Base-by-base conservation (phyloP, 2,888 invertebrate genomes). In the Taenaris catops region DNA sequence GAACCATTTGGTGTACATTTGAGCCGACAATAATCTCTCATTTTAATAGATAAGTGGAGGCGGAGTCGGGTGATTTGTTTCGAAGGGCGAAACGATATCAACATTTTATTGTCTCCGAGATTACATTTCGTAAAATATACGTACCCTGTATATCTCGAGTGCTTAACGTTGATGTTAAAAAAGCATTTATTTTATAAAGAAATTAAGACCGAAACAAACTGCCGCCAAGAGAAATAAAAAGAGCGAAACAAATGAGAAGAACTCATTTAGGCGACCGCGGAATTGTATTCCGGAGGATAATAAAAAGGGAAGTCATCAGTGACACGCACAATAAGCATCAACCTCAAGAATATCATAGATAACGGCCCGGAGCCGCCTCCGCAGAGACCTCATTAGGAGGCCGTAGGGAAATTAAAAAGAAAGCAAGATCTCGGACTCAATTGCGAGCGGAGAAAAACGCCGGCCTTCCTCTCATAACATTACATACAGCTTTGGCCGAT, bases 361-460 rank as follows among this genome's bases (percentile, higher is more conserved):
- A 86, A 86, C 80, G 71, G 75, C 78, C 66, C 63, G 60, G 58
- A 61, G 66, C 61, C 59, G 61, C 67, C 69, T 71, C 74, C 75
- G 65, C 63, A 59, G 81, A 78, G 86, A 81, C 72, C 81, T 86
- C 86, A 86, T 86, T 86, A 86, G 83, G 80, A 74, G 81, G 65
- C 86, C 86, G 79, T 78, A 76, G 87, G 87, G 87, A 87, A 87
- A 87, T 87, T 87, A 86, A 86, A 86, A 86, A 86, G 86, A 84
- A 86, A 87, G 70, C 83, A 84, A 84, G 76, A 80, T 71, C 80
- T 83, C 73, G 86, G 84, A 84, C 86, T 79, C 84, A 74, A 84
- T 80, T 81, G 80, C 75, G 72, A 62, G 65, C 64, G 64, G 67
- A 74, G 76, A 75, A 67, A 79, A 80, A 78, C 78, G 74, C 63